These are phyloP conservation scores for Tetheella fluctuosa DNA, from an alignment of 2,888 invertebrate species.

Conservation along the genomic window DNA sequence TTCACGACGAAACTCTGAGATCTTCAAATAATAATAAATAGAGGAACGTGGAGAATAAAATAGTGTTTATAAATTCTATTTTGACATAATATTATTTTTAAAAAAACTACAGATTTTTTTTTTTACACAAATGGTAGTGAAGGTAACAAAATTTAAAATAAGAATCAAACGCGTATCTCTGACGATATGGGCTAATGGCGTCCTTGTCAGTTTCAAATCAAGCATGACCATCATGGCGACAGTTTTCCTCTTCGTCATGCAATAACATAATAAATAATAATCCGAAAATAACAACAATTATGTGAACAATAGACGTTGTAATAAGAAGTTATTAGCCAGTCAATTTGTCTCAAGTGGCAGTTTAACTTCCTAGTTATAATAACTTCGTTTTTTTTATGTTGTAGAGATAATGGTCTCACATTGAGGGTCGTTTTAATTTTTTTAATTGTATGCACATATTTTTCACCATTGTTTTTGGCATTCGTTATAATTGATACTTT, in stretches of 20 bases:
- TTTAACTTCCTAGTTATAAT: slow-evolving; percentile 7
- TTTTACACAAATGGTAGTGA: neutral
- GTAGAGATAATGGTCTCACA: neutral
- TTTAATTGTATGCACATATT: neutral
- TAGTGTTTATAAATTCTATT: too few species aligned
- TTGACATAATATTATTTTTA: too few species aligned
- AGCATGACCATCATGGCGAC: slow-evolving; percentile 7
- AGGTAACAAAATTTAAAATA: neutral
- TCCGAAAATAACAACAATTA: slow-evolving; percentile 26
- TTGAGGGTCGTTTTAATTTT: neutral
- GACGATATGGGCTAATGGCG: neutral
- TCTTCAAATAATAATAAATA: too few species aligned
- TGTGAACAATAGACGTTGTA: slow-evolving; percentile 25
- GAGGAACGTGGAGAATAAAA: too few species aligned
- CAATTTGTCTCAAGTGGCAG: slow-evolving; percentile 26
- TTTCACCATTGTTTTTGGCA: neutral
- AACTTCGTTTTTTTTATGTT: neutral
- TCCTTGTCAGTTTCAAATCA: slow-evolving; percentile 9
- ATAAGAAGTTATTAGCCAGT: slow-evolving; percentile 30
- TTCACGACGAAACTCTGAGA: too few species aligned
- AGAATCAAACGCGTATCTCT: neutral
- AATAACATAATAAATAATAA: slow-evolving; percentile 7
- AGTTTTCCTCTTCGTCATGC: slow-evolving; percentile 6
- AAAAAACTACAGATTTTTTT: too few species aligned
- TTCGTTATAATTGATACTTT: neutral